Conservation (phyloP, 2,797 vertebrate genomes). For the Phylloscopus collybita region DNA sequence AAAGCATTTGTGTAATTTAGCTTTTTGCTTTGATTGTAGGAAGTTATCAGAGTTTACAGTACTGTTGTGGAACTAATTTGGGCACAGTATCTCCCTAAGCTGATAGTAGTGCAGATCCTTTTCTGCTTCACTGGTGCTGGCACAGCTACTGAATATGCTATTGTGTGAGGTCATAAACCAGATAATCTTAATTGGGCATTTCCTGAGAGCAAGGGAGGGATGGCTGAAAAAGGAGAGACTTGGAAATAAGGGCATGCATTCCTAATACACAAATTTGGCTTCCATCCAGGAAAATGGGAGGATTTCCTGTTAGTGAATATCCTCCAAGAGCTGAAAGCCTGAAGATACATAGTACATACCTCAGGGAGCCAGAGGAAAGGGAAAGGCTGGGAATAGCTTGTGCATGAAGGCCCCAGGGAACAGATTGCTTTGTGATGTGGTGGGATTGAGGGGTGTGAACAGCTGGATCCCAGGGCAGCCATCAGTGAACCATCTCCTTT, state of each 20-base stretch:
- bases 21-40: neutral
- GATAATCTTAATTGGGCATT: constrained; percentile 62
- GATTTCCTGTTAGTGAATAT: constrained; percentile 55
- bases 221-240: constrained; percentile 42
- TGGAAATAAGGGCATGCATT: constrained; percentile 34
- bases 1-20: neutral
- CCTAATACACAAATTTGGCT: constrained; percentile 17
- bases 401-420: neutral
- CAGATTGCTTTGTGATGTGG: accelerated
- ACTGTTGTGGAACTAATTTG: neutral
- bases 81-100: neutral
- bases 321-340: constrained; percentile 10
- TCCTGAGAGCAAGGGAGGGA: constrained; percentile 35
- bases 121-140: neutral
- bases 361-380: neutral
- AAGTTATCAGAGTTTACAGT: constrained; percentile 25
- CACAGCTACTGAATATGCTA: constrained; percentile 41
- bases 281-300: constrained; percentile 25
- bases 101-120: constrained; percentile 14
- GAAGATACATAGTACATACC: neutral
- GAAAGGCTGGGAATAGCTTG: neutral
- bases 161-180: constrained; percentile 57
- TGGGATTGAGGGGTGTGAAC: neutral
- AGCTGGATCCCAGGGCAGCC: neutral
- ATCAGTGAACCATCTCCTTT: neutral